These are phyloP conservation scores for Pipistrellus nathusii DNA, from an alignment of 2,797 vertebrate genomes.

Conservation along the genomic window DNA sequence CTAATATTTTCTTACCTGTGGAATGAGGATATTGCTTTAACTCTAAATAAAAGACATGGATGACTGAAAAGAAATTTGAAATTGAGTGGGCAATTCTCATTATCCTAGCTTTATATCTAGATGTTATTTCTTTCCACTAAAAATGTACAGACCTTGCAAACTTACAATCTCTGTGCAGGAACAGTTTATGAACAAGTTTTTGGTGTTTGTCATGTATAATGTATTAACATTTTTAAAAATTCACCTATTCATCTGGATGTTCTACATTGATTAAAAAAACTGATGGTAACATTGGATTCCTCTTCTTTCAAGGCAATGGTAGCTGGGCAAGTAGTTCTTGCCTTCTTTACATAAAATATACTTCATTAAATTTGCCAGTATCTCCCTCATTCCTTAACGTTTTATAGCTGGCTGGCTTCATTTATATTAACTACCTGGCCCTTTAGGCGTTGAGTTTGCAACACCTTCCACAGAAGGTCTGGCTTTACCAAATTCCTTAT, in stretches of 20 bases:
- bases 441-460: not conserved
- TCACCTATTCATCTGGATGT: not conserved
- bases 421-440: not conserved
- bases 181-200: not conserved
- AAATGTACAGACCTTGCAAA: not conserved
- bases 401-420: not conserved
- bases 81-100: not conserved
- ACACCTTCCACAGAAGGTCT: not conserved
- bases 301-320: not conserved
- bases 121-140: constrained; percentile 7
- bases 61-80: not conserved
- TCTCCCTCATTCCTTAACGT: not conserved
- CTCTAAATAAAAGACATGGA: not conserved
- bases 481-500: not conserved
- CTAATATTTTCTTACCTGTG: not conserved
- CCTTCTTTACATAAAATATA: not conserved
- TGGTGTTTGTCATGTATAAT: not conserved
- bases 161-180: not conserved
- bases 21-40: not conserved
- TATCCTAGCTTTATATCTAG: not conserved
- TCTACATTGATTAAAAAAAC: not conserved
- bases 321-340: not conserved
- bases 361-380: not conserved
- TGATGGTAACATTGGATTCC: not conserved
- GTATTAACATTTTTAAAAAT: not conserved